Percentiles rank a stretch among this genome's conserved stretches.
Evolutionary conservation across 1,140 invertebrate genomes (phyloP).

Genomic region (Drosophila pseudoananassae): DNA sequence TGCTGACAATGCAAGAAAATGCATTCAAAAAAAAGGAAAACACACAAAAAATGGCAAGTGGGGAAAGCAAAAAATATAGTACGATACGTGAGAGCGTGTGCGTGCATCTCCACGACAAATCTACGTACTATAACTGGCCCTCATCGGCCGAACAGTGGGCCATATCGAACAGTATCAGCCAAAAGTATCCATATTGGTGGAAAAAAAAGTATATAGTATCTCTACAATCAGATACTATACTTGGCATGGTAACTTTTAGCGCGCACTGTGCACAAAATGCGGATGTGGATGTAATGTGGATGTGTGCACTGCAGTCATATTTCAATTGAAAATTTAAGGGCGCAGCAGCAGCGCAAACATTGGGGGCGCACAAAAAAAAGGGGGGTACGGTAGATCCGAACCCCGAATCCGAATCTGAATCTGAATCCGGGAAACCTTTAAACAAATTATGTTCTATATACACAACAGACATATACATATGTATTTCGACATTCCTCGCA

Average conservation of each 20-base stretch:
- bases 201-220: no score
- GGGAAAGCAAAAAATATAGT: constrained; percentile 35
- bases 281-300: constrained; percentile 39
- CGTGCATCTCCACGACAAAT: constrained; percentile 25
- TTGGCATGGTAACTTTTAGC: constrained; percentile 21
- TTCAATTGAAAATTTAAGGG: constrained; percentile 78
- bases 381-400: no score
- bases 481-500: constrained; percentile 6
- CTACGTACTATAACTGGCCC: background rate
- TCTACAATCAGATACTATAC: background rate
- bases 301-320: constrained; percentile 64
- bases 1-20: constrained; percentile 81
- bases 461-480: background rate
- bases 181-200: constrained; percentile 26
- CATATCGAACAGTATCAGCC: constrained; percentile 24
- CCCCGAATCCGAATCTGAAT: background rate
- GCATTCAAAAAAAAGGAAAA: constrained; percentile 53
- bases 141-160: constrained; percentile 39
- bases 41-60: constrained; percentile 7
- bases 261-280: constrained; percentile 36
- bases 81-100: constrained; percentile 55
- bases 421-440: constrained; percentile 53
- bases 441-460: constrained; percentile 67
- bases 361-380: background rate
- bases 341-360: constrained; percentile 19